Evolutionary conservation across 2,888 invertebrate genomes (phyloP).

Genomic region (Trimorus sp.): DNA sequence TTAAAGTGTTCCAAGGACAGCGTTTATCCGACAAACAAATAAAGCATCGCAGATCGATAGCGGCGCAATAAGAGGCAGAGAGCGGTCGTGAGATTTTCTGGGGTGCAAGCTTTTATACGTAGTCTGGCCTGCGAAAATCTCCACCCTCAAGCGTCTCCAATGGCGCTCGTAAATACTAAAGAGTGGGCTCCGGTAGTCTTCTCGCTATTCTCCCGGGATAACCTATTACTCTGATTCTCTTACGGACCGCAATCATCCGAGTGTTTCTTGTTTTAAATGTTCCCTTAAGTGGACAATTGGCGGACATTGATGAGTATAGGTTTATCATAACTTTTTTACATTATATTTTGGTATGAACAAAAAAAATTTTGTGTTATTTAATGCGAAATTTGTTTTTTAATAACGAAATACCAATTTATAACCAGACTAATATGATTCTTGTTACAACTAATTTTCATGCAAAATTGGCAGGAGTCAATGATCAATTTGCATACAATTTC

Average conservation of each 20-base stretch:
- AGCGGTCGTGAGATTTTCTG: slow-evolving; percentile 49
- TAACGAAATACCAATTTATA: too few species aligned
- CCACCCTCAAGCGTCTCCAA: slow-evolving; percentile 74
- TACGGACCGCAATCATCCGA: slow-evolving; percentile 78
- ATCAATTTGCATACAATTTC: too few species aligned
- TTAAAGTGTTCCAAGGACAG: slow-evolving; percentile 42
- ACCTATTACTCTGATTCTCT: slow-evolving; percentile 79
- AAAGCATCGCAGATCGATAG: slow-evolving; percentile 59
- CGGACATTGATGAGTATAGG: slow-evolving; percentile 21
- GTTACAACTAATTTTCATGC: too few species aligned
- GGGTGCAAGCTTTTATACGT: slow-evolving; percentile 35
- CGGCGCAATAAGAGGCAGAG: slow-evolving; percentile 43
- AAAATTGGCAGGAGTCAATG: too few species aligned
- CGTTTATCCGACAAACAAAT: slow-evolving; percentile 62
- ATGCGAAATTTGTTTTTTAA: too few species aligned
- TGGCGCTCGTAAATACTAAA: slow-evolving; percentile 79
- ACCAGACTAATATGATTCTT: too few species aligned
- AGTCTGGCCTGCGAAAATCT: slow-evolving; percentile 72
- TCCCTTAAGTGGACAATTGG: slow-evolving; percentile 70
- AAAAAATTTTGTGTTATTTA: too few species aligned
- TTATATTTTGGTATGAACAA: too few species aligned
- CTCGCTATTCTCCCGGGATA: slow-evolving; percentile 77
- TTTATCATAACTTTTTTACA: too few species aligned
- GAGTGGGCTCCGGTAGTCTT: slow-evolving; percentile 72
- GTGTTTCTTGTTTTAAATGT: slow-evolving; percentile 73